phyloP scores from a whole-genome alignment of 30 jellyfish, hydroid and myxozoan genomes.

The Aurelia sp. region DNA sequence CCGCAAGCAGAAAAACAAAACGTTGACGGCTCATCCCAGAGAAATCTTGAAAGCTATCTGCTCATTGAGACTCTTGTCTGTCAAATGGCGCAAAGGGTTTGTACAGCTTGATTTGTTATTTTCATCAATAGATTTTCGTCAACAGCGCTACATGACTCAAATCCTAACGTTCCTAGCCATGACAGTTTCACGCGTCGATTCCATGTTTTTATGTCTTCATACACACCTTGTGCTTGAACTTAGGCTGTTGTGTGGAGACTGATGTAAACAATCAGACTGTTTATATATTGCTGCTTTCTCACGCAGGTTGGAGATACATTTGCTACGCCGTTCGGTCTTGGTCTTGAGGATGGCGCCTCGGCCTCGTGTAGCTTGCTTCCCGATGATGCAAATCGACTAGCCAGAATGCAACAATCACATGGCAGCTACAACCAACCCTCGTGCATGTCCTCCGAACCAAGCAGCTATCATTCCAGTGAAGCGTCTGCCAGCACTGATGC shows the following conservation, averaged over 20 bases:
- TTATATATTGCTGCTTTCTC: neutral
- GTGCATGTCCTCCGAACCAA: constrained; percentile 67
- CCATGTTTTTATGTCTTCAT: constrained; percentile 27
- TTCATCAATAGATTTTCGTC: constrained; percentile 41
- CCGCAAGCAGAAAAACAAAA: constrained; percentile 93
- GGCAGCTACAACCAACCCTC: constrained; percentile 24
- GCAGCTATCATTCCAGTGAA: constrained; percentile 51
- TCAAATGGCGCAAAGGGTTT: constrained; percentile 93
- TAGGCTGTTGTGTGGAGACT: constrained; percentile 5
- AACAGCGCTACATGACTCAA: constrained; percentile 56
- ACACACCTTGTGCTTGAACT: constrained; percentile 9
- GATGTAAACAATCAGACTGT: neutral
- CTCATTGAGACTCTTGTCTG: constrained; percentile 69
- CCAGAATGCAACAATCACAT: constrained; percentile 41
- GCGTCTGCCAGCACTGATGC: constrained; percentile 67
- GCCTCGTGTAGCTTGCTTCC: constrained; percentile 34
- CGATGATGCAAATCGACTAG: constrained; percentile 62
- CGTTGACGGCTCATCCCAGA: constrained; percentile 85
- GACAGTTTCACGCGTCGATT: constrained; percentile 57
- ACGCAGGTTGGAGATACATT: constrained; percentile 67
- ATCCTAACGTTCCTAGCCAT: constrained; percentile 42
- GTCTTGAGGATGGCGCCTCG: constrained; percentile 63
- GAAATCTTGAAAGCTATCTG: constrained; percentile 79
- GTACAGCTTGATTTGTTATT: constrained; percentile 42
- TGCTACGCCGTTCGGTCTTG: constrained; percentile 61